Base-by-base conservation (phyloP, 2,113 vertebrate species). In the Calidris pygmaea region DNA sequence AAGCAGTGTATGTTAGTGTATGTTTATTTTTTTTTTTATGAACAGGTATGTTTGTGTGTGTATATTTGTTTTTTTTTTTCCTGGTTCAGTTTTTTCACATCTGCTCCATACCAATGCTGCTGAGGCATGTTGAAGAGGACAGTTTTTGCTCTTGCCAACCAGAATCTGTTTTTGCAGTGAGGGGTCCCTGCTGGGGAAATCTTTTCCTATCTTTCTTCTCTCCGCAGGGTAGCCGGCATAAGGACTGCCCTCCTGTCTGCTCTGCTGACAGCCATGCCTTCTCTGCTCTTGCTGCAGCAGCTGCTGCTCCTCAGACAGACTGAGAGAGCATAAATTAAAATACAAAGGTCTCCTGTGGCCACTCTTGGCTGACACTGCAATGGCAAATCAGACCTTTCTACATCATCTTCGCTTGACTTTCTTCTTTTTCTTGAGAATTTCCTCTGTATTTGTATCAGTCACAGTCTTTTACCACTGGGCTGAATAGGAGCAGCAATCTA, bases 251-350 rank as follows among this genome's bases (percentile, higher is more conserved):
- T 85, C 56, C 83, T 74, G 86, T 85, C 59, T 87, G 92, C 88
- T 92, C 76, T 62, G 77, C 84, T 96, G 86, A 91, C 90, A 97
- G 92, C 93, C 62, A 16, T 5, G 41, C 1, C 1, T 93, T 76
- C 85, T 86, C 71, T 45, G 56, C 52, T 85, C 70, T 10, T 5
- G 10, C 70, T 93, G 80, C 62, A 93, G 90, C 93, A 97, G 95
- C 93, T 96, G 96, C 85, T 88, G 89, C 70, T 91, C 48, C 81
- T 95, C 67, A 89, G 79, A 92, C 90, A 75, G 41, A 27, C 85
- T 70, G 63, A 87, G 86, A 90, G 88, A 89, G 85, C 89, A 96
- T 94, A 90, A 97, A 97, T 97, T 93, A 96, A 96, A 96, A 93
- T 86, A 81, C 53, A 89, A 76, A 94, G 70, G 65, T 96, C 80